Evolutionary conservation across 2,113 vertebrate genomes (phyloP), one percentile per base, ranked within the genome.

Genomic region (Sturnus vulgaris): DNA sequence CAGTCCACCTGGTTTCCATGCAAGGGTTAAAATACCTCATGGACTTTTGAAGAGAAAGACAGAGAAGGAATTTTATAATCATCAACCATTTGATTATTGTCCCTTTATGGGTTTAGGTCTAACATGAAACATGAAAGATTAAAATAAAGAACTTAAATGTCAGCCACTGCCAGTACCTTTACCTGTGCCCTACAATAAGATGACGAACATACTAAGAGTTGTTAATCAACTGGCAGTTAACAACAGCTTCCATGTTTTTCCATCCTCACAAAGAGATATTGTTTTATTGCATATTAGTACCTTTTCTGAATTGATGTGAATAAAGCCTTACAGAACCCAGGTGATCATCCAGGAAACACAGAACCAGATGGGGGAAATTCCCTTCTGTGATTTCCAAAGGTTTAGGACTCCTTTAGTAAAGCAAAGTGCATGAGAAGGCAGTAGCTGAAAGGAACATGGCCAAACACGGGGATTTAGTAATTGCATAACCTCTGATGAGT

Each of bases 311-410:
- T 24, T 57, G 25, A 47, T 83, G 50, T 59, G 86, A 79, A 39
- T 42, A 82, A 93, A 82, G 14, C 15, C 56, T 46, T 69, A 59
- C 9, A 82, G 13, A 40, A 64, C 31, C 31, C 9, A 61, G 33
- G 9, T 83, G 30, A 70, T 68, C 16, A 53, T 87, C 35, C 82
- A 94, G 94, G 90, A 96, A 96, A 81, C n/a, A 64, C 10, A 46
- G 52, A 60, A 46, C 3, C 40, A 42, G 73, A 72, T 1, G 20
- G 24, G 52, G 84, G 85, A 92, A 97, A 91, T 40, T 90, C 88
- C 92, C 82, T 59, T 37, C 46, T 53, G 65, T 92, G 65, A 59
- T 93, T 97, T 95, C 95, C 81, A 92, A 5, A 42, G 59, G 14
- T 50, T 73, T 56, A 47, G 55, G 59, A 52, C 30, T 60, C 25